Evolutionary conservation across 2,888 invertebrate genomes (phyloP), one percentile per base, ranked within the genome.

Genomic region (Andrena trimmerana): DNA sequence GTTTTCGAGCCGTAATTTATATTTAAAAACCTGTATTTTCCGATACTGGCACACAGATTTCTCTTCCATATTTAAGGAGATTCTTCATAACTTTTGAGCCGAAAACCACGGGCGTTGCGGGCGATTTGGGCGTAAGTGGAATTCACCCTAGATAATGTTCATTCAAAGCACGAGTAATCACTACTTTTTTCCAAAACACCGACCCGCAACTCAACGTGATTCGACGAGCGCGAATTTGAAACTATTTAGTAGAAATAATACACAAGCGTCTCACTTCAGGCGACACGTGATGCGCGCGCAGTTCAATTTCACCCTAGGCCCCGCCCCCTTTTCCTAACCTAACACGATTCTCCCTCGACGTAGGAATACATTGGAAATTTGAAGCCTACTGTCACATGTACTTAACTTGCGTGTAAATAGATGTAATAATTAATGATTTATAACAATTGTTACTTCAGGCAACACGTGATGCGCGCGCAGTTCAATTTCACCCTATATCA

Each of bases 271-370:
- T 24, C 27, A 10, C 6, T 6, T 20, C 59, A 29, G 24, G 29
- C 27, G 16, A 27, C 59, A 66, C 36, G 10, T 42, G 10, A 10
- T 29, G 74, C 33, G 33, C 52, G 31, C 42, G 31, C 10, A 5
- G 3, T 63, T 73, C 27, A 13, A 65, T 48, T 48, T 20, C 20
- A 57, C 8, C 48, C 1, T 10, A 27, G 36, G 13, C 52, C n/a
- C 2, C 33, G 20, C 42, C 42, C 42, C 42, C 4, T 42, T 42
- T 42, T 3, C n/a, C 57, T 79, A 79, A 79, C 78, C 78, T 79
- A 69, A 24, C 27, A 31, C 42, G 16, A 74, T 31, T 65, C 31
- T 57, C 7, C 59, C 48, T 48, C 42, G 7, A 33, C 59, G 27
- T 33, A 10, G 5, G 29, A 66, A 42, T 59, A 42, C 20, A 13